These are phyloP conservation scores for Gryllus longicercus DNA, from an alignment of 2,888 invertebrate genomes.

Conservation along the genomic window DNA sequence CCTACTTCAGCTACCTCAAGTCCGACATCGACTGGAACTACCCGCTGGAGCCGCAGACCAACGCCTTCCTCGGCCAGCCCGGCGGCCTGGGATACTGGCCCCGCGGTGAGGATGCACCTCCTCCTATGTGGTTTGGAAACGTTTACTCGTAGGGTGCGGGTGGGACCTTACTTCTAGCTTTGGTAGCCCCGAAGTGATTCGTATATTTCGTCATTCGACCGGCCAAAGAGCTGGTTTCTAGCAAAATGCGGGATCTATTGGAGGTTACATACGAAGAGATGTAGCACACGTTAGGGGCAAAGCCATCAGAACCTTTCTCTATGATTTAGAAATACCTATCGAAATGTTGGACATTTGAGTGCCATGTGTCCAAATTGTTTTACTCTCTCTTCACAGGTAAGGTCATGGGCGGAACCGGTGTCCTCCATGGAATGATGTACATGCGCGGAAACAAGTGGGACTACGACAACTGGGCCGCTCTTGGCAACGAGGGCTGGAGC, in stretches of 20 bases:
- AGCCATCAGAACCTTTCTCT: not conserved
- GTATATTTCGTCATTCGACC: too few species aligned
- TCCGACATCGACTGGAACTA: constrained; percentile 28
- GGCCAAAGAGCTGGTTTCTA: too few species aligned
- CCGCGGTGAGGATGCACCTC: not conserved
- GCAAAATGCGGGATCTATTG: too few species aligned
- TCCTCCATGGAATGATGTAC: constrained; percentile 89
- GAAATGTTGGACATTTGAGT: too few species aligned
- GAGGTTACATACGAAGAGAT: too few species aligned
- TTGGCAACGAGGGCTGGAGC: constrained; percentile 84
- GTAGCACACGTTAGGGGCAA: not conserved
- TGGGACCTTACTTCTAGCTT: too few species aligned
- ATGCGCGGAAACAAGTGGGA: constrained; percentile 82
- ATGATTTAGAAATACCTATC: not conserved
- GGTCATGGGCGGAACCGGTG: constrained; percentile 80
- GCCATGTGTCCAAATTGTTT: too few species aligned
- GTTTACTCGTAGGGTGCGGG: too few species aligned
- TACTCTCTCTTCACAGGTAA: constrained; percentile 57
- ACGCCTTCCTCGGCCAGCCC: constrained; percentile 22
- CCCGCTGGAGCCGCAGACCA: constrained; percentile 20
- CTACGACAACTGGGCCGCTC: constrained; percentile 79
- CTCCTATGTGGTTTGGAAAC: too few species aligned
- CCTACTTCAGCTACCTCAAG: constrained; percentile 27
- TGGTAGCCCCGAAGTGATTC: too few species aligned
- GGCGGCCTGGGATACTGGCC: constrained; percentile 25